A percentile compares a stretch with the other conserved stretches of the same genome.
phyloP scores from a whole-genome alignment of 2,797 vertebrate species.

The Tympanoctomys barrerae region DNA sequence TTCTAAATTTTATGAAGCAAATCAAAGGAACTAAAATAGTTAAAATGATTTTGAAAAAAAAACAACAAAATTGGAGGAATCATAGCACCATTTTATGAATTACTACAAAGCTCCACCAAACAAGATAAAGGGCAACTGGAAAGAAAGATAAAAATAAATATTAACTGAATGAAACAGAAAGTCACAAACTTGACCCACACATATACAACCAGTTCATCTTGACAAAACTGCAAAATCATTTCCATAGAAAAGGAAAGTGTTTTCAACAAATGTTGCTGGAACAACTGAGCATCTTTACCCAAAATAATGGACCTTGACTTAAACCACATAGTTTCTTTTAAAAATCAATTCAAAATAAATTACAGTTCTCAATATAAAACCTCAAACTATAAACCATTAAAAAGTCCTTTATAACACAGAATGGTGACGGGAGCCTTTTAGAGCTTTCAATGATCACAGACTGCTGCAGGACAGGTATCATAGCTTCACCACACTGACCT shows the following conservation, averaged over 20 bases:
- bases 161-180: neutral
- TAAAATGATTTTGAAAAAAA: constrained; percentile 52
- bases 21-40: constrained; percentile 31
- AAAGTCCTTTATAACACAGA: constrained; percentile 21
- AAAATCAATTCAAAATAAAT: constrained; percentile 53
- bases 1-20: constrained; percentile 38
- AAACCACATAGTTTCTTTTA: neutral
- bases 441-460: neutral
- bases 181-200: neutral
- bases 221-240: constrained; percentile 26
- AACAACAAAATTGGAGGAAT: constrained; percentile 1
- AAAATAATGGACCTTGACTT: neutral
- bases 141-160: neutral
- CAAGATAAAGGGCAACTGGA: neutral
- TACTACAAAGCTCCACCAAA: neutral
- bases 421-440: neutral
- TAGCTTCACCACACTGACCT: neutral
- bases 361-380: constrained; percentile 41
- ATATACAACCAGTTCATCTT: neutral
- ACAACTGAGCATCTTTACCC: neutral
- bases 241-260: neutral
- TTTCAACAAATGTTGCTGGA: constrained; percentile 25
- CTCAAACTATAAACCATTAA: neutral
- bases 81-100: neutral
- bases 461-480: neutral